Base-by-base conservation (phyloP, 1,140 invertebrate genomes). In the Heliothis subflexa region DNA sequence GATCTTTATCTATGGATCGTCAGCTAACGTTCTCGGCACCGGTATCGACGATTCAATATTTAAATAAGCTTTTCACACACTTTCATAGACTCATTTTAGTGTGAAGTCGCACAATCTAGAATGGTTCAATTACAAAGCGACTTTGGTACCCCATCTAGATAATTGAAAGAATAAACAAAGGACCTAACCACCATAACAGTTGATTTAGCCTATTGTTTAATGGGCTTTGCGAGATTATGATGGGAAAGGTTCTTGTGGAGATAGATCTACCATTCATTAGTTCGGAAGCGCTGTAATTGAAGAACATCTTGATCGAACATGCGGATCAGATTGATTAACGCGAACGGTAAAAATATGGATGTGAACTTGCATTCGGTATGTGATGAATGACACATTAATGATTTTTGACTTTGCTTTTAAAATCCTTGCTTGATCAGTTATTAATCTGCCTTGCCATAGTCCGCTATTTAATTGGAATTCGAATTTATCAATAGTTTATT, bases 171-270 rank as follows among this genome's bases (percentile, higher is more conserved):
- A 47, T 61, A 49, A 74, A 61, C 45, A 62, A 57, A 33, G 47
- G 57, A 28, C 52, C 14, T 64, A 62, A 61, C 33, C 25, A 54
- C 52, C 16, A 54, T 61, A 78, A 76, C 79, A 47, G 52, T 68
- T 73, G 45, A 78, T 82, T 80, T 80, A 74, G 71, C 71, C 54
- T 77, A 82, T 80, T 84, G 78, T 82, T 79, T 70, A 78, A 70
- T 78, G 49, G 62, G 61, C 73, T 76, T 81, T 61, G 52, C 66
- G 47, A 72, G 70, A 64, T 81, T 80, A 78, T 54, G 50, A 50
- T 84, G 78, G 49, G 78, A 82, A 82, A 68, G 45, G 68, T 68
- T 75, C 54, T 76, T 78, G 62, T 54, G n/a, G 3, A 59, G 71
- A 73, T 25, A 73, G 54, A 70, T 70, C 66, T 70, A 70, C 66